Evolutionary conservation across 2,113 vertebrate genomes (phyloP).

Genomic region (Dicrurus megarhynchus): DNA sequence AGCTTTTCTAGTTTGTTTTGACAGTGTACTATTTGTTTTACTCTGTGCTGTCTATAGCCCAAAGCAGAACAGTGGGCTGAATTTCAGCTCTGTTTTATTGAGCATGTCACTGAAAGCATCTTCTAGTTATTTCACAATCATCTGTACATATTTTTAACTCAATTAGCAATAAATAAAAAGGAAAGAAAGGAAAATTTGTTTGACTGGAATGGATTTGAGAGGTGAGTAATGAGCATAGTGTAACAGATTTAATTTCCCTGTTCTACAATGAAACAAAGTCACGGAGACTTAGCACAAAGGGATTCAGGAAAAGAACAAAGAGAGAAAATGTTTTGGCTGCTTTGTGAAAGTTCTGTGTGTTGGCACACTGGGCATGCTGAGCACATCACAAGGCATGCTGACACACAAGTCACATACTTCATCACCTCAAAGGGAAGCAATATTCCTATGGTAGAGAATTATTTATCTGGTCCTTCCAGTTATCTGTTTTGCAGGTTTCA

Average conservation of each 20-base stretch:
- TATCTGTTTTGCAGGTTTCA: neutral
- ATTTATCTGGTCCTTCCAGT: neutral
- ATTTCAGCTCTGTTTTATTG: conserved; percentile 41
- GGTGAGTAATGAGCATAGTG: conserved; percentile 43
- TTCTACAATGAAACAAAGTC: conserved; percentile 48
- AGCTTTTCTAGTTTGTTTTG: conserved; percentile 9
- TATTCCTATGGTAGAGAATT: neutral
- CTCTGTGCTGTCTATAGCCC: conserved; percentile 41
- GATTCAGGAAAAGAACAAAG: conserved; percentile 52
- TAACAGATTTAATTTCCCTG: conserved; percentile 61
- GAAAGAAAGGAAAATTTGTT: neutral
- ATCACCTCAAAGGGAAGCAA: conserved; percentile 15
- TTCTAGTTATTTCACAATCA: conserved; percentile 5
- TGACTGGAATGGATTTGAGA: conserved; percentile 33
- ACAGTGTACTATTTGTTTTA: conserved; percentile 13
- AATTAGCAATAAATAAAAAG: conserved; percentile 37
- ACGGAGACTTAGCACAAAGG: conserved; percentile 49
- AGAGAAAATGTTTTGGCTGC: conserved; percentile 45
- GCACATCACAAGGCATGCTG: neutral
- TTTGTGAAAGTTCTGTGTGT: conserved; percentile 27
- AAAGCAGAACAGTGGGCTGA: conserved; percentile 29
- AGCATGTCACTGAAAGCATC: neutral
- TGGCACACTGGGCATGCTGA: conserved; percentile 28
- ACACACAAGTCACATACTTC: neutral
- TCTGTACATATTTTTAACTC: conserved; percentile 18